phyloP scores from a whole-genome alignment of 2,888 invertebrate genomes.

The Petrolisthes manimaculis region DNA sequence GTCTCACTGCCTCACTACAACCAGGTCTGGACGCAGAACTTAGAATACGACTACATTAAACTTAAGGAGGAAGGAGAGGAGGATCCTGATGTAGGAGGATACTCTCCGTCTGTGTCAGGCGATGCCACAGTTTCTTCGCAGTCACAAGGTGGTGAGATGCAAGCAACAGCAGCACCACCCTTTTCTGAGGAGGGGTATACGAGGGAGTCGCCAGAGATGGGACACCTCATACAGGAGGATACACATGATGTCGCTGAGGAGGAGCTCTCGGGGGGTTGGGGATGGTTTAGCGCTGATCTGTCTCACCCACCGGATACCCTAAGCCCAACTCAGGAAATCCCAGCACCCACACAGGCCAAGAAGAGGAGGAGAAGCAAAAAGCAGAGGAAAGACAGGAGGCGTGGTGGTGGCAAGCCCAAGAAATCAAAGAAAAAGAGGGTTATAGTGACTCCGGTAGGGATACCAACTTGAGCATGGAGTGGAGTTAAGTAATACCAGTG shows the following conservation, averaged over 20 bases:
- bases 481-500: not conserved
- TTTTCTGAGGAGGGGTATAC: constrained; percentile 8
- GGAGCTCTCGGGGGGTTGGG: constrained; percentile 46
- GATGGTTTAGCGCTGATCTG: constrained; percentile 42
- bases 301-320: not conserved
- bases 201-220: constrained; percentile 12
- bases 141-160: not conserved
- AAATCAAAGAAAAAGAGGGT: constrained; percentile 40
- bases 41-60: constrained; percentile 57
- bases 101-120: too few relatives aligned
- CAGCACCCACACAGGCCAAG: constrained; percentile 26
- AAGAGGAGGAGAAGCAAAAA: constrained; percentile 34
- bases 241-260: constrained; percentile 35
- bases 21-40: constrained; percentile 52
- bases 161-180: not conserved
- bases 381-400: constrained; percentile 32
- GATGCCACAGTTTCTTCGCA: not conserved
- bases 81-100: not conserved
- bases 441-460: constrained; percentile 21
- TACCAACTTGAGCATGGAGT: constrained; percentile 17
- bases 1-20: not conserved
- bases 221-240: constrained; percentile 30
- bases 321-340: not conserved
- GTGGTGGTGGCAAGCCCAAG: constrained; percentile 26
- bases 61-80: constrained; percentile 31